These are phyloP conservation scores for Scaptomyza reducta DNA, from an alignment of 2,888 invertebrate species.

Conservation along the genomic window DNA sequence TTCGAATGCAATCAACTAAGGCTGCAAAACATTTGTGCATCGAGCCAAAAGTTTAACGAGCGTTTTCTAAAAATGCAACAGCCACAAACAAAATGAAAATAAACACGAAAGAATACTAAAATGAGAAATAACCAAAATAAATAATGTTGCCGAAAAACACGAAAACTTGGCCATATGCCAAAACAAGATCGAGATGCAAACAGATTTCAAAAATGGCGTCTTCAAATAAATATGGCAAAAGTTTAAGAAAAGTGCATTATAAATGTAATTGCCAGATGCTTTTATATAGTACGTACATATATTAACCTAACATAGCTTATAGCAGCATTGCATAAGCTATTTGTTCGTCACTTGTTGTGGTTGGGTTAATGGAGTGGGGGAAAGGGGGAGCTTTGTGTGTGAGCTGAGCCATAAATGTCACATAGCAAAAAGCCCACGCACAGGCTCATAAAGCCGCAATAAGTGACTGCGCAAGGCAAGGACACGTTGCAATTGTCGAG, in stretches of 20 bases:
- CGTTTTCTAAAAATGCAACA: constrained; percentile 33
- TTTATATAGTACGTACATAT: not conserved
- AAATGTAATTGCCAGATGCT: constrained; percentile 7
- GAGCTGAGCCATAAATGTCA: constrained; percentile 10
- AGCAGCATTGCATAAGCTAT: constrained; percentile 22
- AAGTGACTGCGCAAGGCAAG: constrained; percentile 29
- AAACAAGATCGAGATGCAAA: constrained; percentile 20
- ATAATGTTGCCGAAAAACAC: constrained; percentile 12
- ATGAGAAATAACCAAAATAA: constrained; percentile 22
- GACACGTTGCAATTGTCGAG: constrained; percentile 46
- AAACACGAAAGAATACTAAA: constrained; percentile 21
- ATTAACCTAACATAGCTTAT: constrained; percentile 21
- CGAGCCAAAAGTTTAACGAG: constrained; percentile 23
- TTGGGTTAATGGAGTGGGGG: not conserved
- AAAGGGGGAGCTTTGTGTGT: constrained; percentile 4
- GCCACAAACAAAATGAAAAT: constrained; percentile 44
- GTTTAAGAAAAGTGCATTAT: not conserved
- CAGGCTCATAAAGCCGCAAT: constrained; percentile 6
- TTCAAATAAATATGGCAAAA: not conserved
- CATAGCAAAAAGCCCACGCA: constrained; percentile 23
- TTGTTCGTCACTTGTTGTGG: not conserved
- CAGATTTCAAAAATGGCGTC: constrained; percentile 10
- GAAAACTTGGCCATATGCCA: constrained; percentile 41
- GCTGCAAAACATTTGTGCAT: constrained; percentile 20
- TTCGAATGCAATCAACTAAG: constrained; percentile 13